Base-by-base conservation (phyloP, 2,888 invertebrate species). In the Petrolisthes manimaculis region DNA sequence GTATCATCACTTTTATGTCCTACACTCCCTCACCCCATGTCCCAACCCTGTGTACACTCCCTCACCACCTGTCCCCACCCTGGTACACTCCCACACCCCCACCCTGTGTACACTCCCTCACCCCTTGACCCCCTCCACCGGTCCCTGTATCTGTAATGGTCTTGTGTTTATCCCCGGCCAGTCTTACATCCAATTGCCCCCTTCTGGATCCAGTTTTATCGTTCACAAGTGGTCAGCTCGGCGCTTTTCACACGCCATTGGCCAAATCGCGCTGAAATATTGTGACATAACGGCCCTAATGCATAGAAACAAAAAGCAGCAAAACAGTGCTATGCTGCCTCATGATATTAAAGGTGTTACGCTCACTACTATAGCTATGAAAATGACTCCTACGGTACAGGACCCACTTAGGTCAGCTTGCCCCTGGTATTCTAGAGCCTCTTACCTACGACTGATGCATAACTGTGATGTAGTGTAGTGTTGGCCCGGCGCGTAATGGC, bases 221-320 rank as follows among this genome's bases (percentile, higher is more conserved):
- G 83, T 61, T 79, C 87, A 87, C 87, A 87, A 87, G 87, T 87
- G 87, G 87, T 84, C 87, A 87, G 83, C 77, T 80, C 79, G 79
- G 79, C 79, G 83, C 83, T 83, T 74, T 87, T 87, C 87, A 87
- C 87, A 78, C 83, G 67, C 87, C 87, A 87, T 87, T 87, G 87
- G 75, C 87, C 79, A 87, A 87, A 87, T 87, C 87, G 87, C 83
- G 71, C 54, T 87, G 87, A 87, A 83, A 87, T 87, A 87, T 83
- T 87, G 87, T 87, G 87, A 87, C 87, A 87, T 79, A 79, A 87
- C 77, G 79, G 83, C 56, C 71, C 87, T 80, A 61, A 18, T 83
- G 87, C 79, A 79, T 87, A 83, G 55, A 75, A 79, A 79, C 69
- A 67, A 71, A 69, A 18, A 51, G 78, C 74, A 53, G 51, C 56